Base-by-base conservation (phyloP, 2,113 vertebrate species). In the Mellivora capensis region DNA sequence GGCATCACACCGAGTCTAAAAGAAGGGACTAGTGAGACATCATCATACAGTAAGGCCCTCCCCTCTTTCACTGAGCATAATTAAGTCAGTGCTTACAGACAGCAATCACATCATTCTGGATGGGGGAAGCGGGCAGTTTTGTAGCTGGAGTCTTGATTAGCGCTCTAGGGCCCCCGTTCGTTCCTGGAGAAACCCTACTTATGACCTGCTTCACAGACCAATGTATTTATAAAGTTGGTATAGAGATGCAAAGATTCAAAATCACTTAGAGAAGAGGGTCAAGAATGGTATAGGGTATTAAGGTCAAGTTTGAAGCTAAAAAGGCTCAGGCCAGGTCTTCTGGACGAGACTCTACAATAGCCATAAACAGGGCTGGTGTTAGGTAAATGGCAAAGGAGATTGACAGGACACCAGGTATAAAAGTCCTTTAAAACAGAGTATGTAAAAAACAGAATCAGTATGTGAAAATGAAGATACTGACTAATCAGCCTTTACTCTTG, bases 171-270 rank as follows among this genome's bases (percentile, higher is more conserved):
- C 42, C 39, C 72, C 61, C 93, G 71, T 37, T 89, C 1, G 3
- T 76, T 87, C 82, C 61, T 91, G 34, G 69, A 67, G 17, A 95
- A 97, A 87, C 29, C 37, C n/a, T 44, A 47, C 69, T 18, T 61
- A 87, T 12, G 61, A 64, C n/a, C 64, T 42, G 39, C 87, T 94
- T 95, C 61, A 94, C 54, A 96, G 57, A 81, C 2, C 12, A 97
- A 72, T 15, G 8, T 6, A 74, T 90, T 82, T 94, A 61, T 64
- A 49, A 88, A 29, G 29, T 29, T 85, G 37, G 61, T 49, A 76
- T 34, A 85, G 85, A 96, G 76, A 97, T 74, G 61, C 69, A 96
- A 88, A 83, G 37, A 93, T 87, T 93, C 52, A 77, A 89, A 94
- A 49, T 93, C 74, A 85, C 61, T 79, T 12, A 81, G 67, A 97